Conservation (phyloP, 2,113 vertebrate species). For the Zootoca vivipara region DNA sequence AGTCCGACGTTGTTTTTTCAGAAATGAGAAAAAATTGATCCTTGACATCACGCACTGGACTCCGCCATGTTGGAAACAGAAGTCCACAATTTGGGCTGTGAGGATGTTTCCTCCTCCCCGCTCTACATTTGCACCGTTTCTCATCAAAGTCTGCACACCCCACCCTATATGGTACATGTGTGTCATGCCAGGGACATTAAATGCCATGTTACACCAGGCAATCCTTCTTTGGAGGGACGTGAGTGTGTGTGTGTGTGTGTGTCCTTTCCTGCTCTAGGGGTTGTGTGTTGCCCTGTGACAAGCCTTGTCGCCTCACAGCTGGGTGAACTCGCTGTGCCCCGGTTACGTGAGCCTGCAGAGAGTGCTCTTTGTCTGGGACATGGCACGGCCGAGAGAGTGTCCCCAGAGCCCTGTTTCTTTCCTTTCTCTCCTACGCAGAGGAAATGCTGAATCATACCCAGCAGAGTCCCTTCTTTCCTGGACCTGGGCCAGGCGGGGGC, state of each 20-base stretch:
- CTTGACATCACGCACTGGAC: background rate
- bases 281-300: background rate
- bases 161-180: background rate
- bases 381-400: background rate
- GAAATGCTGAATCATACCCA: constrained; percentile 67
- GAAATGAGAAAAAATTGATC: background rate
- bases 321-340: background rate
- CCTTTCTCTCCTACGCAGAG: constrained; percentile 60
- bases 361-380: background rate
- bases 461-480: background rate
- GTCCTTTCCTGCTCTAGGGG: background rate
- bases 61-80: background rate
- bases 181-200: background rate
- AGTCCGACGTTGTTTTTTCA: background rate
- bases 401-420: constrained; percentile 50
- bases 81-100: background rate
- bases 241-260: background rate
- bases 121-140: background rate
- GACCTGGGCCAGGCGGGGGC: background rate
- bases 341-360: background rate
- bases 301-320: background rate
- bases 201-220: background rate
- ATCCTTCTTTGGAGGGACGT: background rate
- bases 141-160: background rate
- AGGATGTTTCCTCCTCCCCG: background rate